These are phyloP conservation scores for Gymnoscopelus braueri DNA, from an alignment of 2,797 vertebrate genomes.

Conservation along the genomic window DNA sequence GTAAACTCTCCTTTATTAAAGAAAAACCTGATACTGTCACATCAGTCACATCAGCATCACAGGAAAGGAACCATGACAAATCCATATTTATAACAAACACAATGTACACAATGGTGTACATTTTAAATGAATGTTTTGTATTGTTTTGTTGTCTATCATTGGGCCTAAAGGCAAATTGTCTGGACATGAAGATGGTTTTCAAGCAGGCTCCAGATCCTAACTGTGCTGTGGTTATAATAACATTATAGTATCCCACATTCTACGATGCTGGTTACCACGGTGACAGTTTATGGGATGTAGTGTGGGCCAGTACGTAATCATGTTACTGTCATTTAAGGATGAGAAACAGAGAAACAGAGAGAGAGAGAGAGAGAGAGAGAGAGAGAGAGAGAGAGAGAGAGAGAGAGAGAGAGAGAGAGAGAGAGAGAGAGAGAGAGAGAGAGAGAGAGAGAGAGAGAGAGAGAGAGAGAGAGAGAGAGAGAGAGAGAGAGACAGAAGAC, in stretches of 20 bases:
- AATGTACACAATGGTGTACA: too few species aligned
- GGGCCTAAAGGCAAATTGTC: too few species aligned
- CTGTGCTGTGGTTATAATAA: neutral
- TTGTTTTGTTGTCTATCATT: too few species aligned
- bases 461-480: neutral
- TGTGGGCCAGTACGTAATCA: slow-evolving; percentile 23
- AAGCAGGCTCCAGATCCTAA: too few species aligned
- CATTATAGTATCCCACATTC: too few species aligned
- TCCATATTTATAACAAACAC: too few species aligned
- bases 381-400: slow-evolving; percentile 11
- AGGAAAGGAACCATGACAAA: too few species aligned
- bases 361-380: neutral
- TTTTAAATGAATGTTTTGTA: too few species aligned
- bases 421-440: neutral
- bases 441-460: neutral
- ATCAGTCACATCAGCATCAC: too few species aligned
- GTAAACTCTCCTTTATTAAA: too few species aligned
- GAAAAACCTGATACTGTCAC: too few species aligned
- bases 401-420: neutral
- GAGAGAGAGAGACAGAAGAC: neutral
- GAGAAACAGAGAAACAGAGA: slow-evolving; percentile 5
- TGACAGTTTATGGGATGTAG: slow-evolving; percentile 15
- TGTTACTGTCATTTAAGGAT: slow-evolving; percentile 40
- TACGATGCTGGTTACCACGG: slow-evolving; percentile 15
- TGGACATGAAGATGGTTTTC: too few species aligned